phyloP scores from a whole-genome alignment of 2,797 vertebrate species.

The Podarcis siculus region DNA sequence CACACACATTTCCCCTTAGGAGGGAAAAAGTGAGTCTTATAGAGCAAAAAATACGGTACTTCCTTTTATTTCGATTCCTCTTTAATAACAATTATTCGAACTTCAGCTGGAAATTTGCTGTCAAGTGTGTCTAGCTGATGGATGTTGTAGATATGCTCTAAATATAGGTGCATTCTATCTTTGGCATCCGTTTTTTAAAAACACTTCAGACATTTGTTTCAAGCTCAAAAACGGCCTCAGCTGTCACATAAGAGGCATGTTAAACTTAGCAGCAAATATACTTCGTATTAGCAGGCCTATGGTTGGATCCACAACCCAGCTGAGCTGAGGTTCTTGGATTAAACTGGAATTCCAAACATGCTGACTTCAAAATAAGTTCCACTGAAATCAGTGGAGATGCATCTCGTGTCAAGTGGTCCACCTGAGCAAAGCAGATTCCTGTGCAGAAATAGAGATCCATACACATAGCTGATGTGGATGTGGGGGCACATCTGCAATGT shows the following conservation, averaged over 20 bases:
- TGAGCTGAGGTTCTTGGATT: not conserved
- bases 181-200: not conserved
- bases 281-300: not conserved
- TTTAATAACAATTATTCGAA: not conserved
- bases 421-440: not conserved
- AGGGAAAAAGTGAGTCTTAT: no score
- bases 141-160: not conserved
- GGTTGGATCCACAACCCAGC: not conserved
- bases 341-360: slow-evolving; percentile 13
- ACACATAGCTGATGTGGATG: not conserved
- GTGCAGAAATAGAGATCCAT: not conserved
- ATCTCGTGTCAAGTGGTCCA: not conserved
- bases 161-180: slow-evolving; percentile 15
- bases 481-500: not conserved
- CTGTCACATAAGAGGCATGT: slow-evolving; percentile 4
- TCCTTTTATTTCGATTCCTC: not conserved
- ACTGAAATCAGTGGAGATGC: not conserved
- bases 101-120: not conserved
- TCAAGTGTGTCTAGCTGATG: not conserved
- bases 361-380: slow-evolving; percentile 10
- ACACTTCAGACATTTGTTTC: slow-evolving; percentile 10
- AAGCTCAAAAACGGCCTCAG: not conserved
- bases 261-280: slow-evolving; percentile 16
- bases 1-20: no score
- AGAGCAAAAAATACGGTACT: no score